Evolutionary conservation across 2,797 vertebrate genomes (phyloP).

Genomic region (Silurus aristotelis): DNA sequence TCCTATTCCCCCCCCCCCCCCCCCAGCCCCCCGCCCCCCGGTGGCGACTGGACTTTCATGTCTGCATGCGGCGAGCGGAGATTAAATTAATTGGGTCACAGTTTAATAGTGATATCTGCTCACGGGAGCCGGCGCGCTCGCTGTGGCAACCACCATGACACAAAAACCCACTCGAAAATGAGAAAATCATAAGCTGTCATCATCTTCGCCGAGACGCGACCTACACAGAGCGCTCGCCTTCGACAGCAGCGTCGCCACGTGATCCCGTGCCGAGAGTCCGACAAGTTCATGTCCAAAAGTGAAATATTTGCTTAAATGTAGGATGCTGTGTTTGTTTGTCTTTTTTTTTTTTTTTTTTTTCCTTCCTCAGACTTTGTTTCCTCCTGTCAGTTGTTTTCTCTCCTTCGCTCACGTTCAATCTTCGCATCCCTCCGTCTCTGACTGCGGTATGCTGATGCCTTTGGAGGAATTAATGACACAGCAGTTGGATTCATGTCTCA

Average conservation of each 20-base stretch:
- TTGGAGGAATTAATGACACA: constrained; percentile 71
- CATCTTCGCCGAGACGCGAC: constrained; percentile 8
- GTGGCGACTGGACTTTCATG: constrained; percentile 65
- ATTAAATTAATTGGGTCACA: constrained; percentile 78
- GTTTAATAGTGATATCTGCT: constrained; percentile 65
- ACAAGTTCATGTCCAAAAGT: background rate
- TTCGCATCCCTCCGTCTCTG: constrained; percentile 47
- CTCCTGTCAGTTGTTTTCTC: constrained; percentile 28
- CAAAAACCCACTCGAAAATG: constrained; percentile 37
- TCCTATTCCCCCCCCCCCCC: constrained; percentile 52
- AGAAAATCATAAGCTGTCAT: constrained; percentile 45
- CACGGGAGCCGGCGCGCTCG: constrained; percentile 33
- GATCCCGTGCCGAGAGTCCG: background rate
- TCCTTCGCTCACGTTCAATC: constrained; percentile 66
- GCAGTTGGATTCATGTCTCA: constrained; percentile 72
- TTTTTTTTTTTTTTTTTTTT: too few species aligned
- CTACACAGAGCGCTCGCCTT: too few species aligned
- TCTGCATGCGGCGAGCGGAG: constrained; percentile 66
- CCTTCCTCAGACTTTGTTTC: background rate
- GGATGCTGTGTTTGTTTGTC: background rate
- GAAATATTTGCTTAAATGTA: background rate
- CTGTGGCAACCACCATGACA: constrained; percentile 35
- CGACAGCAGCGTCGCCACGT: background rate
- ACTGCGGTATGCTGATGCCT: constrained; percentile 65
- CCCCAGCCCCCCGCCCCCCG: background rate